These are phyloP conservation scores for Macrosiphum euphorbiae DNA, from an alignment of 2,888 invertebrate genomes.

Conservation along the genomic window DNA sequence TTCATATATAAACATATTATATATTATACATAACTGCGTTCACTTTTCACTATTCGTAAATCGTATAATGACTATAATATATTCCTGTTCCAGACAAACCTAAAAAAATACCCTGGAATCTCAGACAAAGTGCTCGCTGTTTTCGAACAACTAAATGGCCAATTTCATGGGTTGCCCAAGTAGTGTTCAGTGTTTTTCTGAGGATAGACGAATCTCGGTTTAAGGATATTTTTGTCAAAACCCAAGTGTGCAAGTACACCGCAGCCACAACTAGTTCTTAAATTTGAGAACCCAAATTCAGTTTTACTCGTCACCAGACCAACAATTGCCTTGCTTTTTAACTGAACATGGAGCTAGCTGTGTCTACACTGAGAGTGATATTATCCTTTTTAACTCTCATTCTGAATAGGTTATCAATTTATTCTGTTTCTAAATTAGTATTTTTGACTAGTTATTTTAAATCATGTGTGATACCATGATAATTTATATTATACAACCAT, in stretches of 20 bases:
- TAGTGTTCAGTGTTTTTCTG: neutral
- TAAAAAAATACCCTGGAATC: neutral
- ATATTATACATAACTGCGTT: neutral
- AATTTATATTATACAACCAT: neutral
- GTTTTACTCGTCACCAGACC: neutral
- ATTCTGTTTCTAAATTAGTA: neutral
- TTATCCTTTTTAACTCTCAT: neutral
- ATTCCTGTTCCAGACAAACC: neutral
- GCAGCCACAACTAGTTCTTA: neutral
- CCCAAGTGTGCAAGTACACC: neutral
- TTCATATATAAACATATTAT: too few relatives aligned
- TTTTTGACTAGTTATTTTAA: neutral
- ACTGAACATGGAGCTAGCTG: neutral
- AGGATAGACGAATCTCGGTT: neutral
- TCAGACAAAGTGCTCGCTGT: neutral
- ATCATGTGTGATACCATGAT: too few relatives aligned
- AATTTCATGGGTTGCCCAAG: neutral
- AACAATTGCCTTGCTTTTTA: neutral
- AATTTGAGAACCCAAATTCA: neutral
- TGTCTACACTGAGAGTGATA: neutral
- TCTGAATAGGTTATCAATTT: neutral
- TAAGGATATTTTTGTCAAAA: neutral
- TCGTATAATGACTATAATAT: neutral
- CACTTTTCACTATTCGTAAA: neutral
- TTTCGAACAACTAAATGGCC: neutral